Evolutionary conservation across 2,113 vertebrate species (phyloP).

Genomic region (Euleptes europaea): DNA sequence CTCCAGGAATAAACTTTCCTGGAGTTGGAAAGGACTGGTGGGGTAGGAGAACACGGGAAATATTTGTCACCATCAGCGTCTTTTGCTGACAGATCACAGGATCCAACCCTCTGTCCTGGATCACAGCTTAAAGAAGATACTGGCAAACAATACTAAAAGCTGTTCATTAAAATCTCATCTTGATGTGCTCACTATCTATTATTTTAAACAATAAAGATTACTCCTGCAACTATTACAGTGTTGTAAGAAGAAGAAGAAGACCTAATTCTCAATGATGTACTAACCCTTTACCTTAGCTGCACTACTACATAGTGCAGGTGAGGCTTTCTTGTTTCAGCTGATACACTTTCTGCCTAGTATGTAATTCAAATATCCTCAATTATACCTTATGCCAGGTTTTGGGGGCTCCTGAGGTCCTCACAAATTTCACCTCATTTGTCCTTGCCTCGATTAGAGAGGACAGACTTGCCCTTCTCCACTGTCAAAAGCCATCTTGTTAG

Average conservation of each 20-base stretch:
- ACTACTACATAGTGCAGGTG: too few relatives aligned
- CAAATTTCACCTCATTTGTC: neutral
- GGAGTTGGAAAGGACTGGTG: too few relatives aligned
- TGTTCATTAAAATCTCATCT: neutral
- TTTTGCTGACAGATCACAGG: too few relatives aligned
- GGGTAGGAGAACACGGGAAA: too few relatives aligned
- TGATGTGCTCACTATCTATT: neutral
- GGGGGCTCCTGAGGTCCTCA: neutral
- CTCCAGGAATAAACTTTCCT: too few relatives aligned
- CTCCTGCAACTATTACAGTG: too few relatives aligned
- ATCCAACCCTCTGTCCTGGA: neutral
- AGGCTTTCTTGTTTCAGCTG: neutral
- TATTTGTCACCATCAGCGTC: too few relatives aligned
- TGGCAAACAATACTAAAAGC: neutral
- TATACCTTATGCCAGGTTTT: neutral
- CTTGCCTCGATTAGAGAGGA: neutral
- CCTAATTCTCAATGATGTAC: too few relatives aligned
- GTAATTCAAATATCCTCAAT: neutral
- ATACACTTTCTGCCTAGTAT: neutral
- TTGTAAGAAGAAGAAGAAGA: too few relatives aligned
- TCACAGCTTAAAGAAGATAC: neutral
- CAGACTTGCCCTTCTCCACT: neutral
- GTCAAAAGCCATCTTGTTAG: neutral
- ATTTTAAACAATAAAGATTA: too few relatives aligned
- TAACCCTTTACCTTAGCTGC: too few relatives aligned